Percentiles rank a stretch among this genome's conserved stretches.
Conservation (phyloP, 2,797 vertebrate genomes). For the Euphonia xanthogaster region DNA sequence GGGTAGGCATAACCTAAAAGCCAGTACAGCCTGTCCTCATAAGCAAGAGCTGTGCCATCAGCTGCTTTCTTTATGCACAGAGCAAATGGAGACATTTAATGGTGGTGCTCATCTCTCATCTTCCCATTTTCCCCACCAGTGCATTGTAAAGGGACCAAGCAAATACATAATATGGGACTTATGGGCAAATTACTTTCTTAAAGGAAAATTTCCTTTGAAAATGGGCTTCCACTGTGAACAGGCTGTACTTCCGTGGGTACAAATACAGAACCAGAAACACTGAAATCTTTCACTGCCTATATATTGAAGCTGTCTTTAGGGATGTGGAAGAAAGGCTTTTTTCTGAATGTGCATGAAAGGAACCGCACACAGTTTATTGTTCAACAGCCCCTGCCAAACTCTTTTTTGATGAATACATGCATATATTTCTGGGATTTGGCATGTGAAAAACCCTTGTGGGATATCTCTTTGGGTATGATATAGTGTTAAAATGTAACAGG, state of each 20-base stretch:
- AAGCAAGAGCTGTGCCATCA: neutral
- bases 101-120: neutral
- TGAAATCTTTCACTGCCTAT: neutral
- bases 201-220: constrained; percentile 8
- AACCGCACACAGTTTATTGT: constrained; percentile 1
- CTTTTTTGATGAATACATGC: neutral
- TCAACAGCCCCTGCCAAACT: neutral
- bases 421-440: neutral
- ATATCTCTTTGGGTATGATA: neutral
- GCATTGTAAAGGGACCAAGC: neutral
- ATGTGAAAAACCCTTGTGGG: neutral
- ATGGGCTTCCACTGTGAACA: neutral
- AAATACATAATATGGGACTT: neutral
- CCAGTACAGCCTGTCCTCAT: neutral
- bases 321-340: neutral
- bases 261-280: neutral
- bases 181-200: neutral
- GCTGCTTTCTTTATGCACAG: neutral
- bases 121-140: neutral
- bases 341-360: neutral
- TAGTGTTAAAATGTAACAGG: neutral
- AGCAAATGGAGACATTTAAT: neutral
- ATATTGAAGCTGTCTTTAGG: neutral
- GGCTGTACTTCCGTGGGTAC: neutral
- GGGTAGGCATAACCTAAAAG: neutral